Evolutionary conservation across 1,140 invertebrate species (phyloP).

Genomic region (Megalopta genalis): DNA sequence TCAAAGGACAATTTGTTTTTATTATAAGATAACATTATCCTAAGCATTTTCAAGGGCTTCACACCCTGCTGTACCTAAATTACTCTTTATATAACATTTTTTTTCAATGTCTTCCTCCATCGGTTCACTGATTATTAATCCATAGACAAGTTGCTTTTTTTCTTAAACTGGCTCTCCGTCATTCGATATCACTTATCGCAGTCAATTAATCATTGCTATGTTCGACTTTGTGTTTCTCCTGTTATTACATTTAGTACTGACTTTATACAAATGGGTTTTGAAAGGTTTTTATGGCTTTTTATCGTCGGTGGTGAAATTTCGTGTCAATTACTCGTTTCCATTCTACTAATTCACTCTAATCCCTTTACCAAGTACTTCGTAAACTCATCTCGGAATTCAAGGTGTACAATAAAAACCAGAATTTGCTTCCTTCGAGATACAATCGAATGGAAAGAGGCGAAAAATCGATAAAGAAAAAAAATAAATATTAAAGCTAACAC

Average conservation of each 20-base stretch:
- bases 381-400: not conserved
- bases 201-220: slow-evolving; percentile 58
- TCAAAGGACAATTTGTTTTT: slow-evolving; percentile 80
- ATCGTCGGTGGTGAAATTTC: slow-evolving; percentile 64
- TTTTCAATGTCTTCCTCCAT: slow-evolving; percentile 65
- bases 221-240: slow-evolving; percentile 42
- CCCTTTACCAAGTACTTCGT: not conserved
- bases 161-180: slow-evolving; percentile 38
- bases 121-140: slow-evolving; percentile 70
- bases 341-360: slow-evolving; percentile 20
- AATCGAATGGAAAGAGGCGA: not conserved
- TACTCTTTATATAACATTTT: slow-evolving; percentile 80
- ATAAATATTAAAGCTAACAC: slow-evolving; percentile 20
- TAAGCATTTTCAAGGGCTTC: slow-evolving; percentile 78
- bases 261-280: slow-evolving; percentile 66
- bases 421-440: not conserved
- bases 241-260: slow-evolving; percentile 58
- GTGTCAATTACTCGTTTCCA: slow-evolving; percentile 18
- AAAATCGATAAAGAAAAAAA: not conserved
- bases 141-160: slow-evolving; percentile 49
- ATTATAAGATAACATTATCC: slow-evolving; percentile 81
- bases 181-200: slow-evolving; percentile 60
- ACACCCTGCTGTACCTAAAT: slow-evolving; percentile 78
- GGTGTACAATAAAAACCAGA: not conserved
- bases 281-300: slow-evolving; percentile 60